Evolutionary conservation across 2,888 invertebrate species (phyloP).

Genomic region (Nemotelus nigrinus): DNA sequence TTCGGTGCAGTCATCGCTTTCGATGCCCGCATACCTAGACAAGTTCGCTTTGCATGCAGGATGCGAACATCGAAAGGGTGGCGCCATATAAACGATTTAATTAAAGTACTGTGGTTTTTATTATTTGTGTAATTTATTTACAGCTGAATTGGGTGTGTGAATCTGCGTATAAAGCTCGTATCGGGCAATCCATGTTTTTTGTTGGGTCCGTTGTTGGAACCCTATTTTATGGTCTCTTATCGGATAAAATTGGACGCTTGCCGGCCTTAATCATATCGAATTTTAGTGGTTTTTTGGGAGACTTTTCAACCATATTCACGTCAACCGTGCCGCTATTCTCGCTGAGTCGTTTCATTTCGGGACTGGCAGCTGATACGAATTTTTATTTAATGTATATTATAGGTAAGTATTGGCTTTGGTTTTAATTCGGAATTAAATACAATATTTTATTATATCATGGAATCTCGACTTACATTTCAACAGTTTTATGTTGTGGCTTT

Average conservation of each 20-base stretch:
- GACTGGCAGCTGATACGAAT: slow-evolving; percentile 70
- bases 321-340: slow-evolving; percentile 66
- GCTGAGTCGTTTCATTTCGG: slow-evolving; percentile 69
- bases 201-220: slow-evolving; percentile 71
- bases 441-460: not conserved
- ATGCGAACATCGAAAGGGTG: not conserved
- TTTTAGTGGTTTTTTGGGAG: slow-evolving; percentile 68
- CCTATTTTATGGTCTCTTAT: slow-evolving; percentile 68
- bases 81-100: slow-evolving; percentile 38
- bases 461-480: not conserved
- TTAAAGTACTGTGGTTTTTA: slow-evolving; percentile 38
- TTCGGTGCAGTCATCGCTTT: too few relatives aligned
- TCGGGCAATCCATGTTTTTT: slow-evolving; percentile 72
- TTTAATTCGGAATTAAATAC: not conserved
- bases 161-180: slow-evolving; percentile 69
- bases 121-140: slow-evolving; percentile 35
- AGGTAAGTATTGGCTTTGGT: slow-evolving; percentile 61
- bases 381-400: slow-evolving; percentile 73
- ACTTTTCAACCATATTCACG: slow-evolving; percentile 68
- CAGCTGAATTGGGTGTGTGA: slow-evolving; percentile 71
- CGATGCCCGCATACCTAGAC: too few relatives aligned
- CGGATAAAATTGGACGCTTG: slow-evolving; percentile 69
- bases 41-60: too few relatives aligned
- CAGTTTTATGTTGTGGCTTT: too few relatives aligned
- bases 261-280: slow-evolving; percentile 69